Conservation (phyloP, 2,797 vertebrate genomes). For the Acomys russatus region DNA sequence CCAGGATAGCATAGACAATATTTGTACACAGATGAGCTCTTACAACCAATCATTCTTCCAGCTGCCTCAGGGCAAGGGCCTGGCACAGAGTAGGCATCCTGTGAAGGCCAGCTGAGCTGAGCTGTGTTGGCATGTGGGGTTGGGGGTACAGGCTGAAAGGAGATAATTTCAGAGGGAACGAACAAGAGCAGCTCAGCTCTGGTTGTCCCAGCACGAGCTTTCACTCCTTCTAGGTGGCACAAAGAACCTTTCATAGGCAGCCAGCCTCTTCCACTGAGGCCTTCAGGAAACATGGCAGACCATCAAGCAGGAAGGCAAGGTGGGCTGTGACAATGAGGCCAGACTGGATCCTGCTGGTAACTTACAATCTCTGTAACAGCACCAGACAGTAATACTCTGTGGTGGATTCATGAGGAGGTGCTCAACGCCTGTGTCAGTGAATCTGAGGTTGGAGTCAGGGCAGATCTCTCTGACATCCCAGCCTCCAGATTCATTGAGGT, state of each 20-base stretch:
- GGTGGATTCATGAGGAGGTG: not conserved
- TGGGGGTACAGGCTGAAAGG: not conserved
- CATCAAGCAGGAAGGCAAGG: not conserved
- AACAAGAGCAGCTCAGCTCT: not conserved
- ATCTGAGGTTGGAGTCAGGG: not conserved
- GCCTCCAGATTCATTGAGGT: constrained; percentile 35
- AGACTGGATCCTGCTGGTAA: not conserved
- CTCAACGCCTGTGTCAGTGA: not conserved
- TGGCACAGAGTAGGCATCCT: not conserved
- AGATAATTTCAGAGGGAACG: not conserved
- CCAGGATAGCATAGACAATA: not conserved
- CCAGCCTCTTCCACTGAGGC: not conserved
- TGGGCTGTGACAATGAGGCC: not conserved
- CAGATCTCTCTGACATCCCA: not conserved
- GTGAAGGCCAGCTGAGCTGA: not conserved
- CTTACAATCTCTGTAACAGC: not conserved
- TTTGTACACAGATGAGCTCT: not conserved
- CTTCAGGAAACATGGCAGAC: not conserved
- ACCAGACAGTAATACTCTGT: not conserved
- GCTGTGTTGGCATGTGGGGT: not conserved
- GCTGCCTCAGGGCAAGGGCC: not conserved
- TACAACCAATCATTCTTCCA: not conserved
- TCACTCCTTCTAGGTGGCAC: not conserved
- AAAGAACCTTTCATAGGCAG: not conserved
- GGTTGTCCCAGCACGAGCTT: not conserved